Base-by-base conservation (phyloP, 2,888 invertebrate genomes). In the Thyatira batis region DNA sequence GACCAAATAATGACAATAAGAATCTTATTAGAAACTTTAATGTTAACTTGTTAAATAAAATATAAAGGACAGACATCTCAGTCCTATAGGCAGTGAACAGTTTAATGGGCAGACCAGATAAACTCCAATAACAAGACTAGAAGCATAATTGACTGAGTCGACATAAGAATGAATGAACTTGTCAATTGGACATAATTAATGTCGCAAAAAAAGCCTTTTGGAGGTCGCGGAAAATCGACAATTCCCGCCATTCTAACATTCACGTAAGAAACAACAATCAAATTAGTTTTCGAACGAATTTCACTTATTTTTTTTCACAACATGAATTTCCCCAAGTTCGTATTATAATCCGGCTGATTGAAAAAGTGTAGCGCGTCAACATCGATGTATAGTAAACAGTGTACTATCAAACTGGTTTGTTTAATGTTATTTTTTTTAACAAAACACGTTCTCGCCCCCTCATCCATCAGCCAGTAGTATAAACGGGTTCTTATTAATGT, bases 161-260 rank as follows among this genome's bases (percentile, higher is more conserved):
- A 73, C 79, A 76, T 58, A 61, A 43, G 44, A 58, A 46, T 74
- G 77, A 76, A 79, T 78, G 72, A 76, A 76, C 67, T 62, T 70
- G 73, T 67, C 83, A 87, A 87, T 87, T 86, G 85, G 68, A 61
- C 72, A 78, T 82, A 85, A 85, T 85, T 83, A 48, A 20, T 48
- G 80, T 71, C 56, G 70, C 70, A 78, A 76, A 83, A 84, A 69
- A 57, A 46, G 74, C 73, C 70, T 73, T 71, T 68, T 78, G 70
- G 73, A 80, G 78, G 75, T 78, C 80, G 73, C 45, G 44, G 65
- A 59, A 71, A 53, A 63, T 52, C 54, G 39, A n/a, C 52, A 52
- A 49, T 63, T 66, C 58, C 55, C 65, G 65, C 68, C 67, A 68
- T 65, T 58, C 59, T 52, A 54, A 39, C 50, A 20, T 28, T 52